Evolutionary conservation across 2,797 vertebrate species (phyloP), one percentile per base, ranked within the genome.

Genomic region (Linurgus olivaceus): DNA sequence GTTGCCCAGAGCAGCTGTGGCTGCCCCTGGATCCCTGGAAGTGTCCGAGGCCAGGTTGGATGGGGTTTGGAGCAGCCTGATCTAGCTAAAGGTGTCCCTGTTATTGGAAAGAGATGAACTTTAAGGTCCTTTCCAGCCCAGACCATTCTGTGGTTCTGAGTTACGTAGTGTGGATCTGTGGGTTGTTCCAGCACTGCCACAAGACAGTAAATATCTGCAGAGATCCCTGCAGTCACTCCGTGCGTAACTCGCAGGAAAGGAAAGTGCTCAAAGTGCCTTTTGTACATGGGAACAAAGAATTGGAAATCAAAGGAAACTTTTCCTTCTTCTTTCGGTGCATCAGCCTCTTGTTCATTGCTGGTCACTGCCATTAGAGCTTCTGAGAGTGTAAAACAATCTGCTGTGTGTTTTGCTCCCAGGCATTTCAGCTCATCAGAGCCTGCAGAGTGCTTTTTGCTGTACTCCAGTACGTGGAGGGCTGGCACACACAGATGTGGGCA

Each of bases 391-490:
- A 67, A 91, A 88, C 83, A 92, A 37, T 87, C 78, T 79, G 48
- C 58, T 26, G 67, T 33, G 24, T 93, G 89, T 91, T 94, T 94
- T 85, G 93, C 94, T 97, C 61, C 29, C 23, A 26, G 96, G 93
- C 88, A 79, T 92, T 88, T 95, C 51, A 58, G 91, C 87, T 92
- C 83, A 21, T 54, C 75, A 50, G 86, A 89, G 78, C 47, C 71
- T 37, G 65, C 91, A 88, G 81, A 94, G 94, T 92, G 94, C 86
- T 95, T 96, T 95, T 83, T 91, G 88, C 78, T 93, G 89, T 87
- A 51, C 25, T 75, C 20, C 10, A 77, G 65, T 7, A 14, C 3
- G 0, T 8, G 29, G 35, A 54, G 48, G 78, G 68, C 74, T 80
- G 82, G 92, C 65, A 61, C 61, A 35, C 3, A 1, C 8, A 58